Evolutionary conservation across 2,888 invertebrate species (phyloP), one percentile per base, ranked within the genome.

Genomic region (Oscheius onirici): DNA sequence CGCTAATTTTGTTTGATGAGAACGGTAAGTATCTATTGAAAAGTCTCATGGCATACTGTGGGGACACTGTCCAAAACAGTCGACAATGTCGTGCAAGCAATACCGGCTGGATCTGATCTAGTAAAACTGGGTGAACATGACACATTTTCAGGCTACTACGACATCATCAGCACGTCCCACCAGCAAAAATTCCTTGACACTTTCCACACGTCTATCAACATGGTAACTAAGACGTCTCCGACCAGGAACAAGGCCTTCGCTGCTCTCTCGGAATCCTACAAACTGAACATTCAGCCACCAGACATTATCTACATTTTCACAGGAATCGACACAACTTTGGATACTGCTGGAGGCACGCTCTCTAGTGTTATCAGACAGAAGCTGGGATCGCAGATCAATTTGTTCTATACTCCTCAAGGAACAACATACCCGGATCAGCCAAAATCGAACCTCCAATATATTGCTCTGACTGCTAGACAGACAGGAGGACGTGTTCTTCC

Each of bases 1-100:
- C 79, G 11, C 65, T 81, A 13, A 57, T 81, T 41, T 75, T 75
- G n/a, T 81, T 77, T 67, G 76, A 81, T 60, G 78, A 80, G 28
- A 24, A 28, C 5, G 63, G 60, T 65, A 26, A 20, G n/a, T 34
- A n/a, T n/a, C n/a, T n/a, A n/a, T n/a, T n/a, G n/a, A n/a, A n/a
- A n/a, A n/a, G n/a, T n/a, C n/a, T n/a, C n/a, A n/a, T n/a, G n/a
- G n/a, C n/a, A n/a, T n/a, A n/a, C n/a, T n/a, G n/a, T n/a, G n/a
- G n/a, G n/a, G n/a, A n/a, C n/a, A n/a, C n/a, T n/a, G n/a, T n/a
- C n/a, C n/a, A n/a, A n/a, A n/a, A n/a, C n/a, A n/a, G n/a, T n/a
- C n/a, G n/a, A n/a, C n/a, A n/a, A n/a, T n/a, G n/a, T n/a, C n/a
- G n/a, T n/a, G n/a, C n/a, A n/a, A n/a, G n/a, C n/a, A n/a, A n/a